Evolutionary conservation across 1,140 invertebrate species (phyloP).

Genomic region (Chironomus tepperi): DNA sequence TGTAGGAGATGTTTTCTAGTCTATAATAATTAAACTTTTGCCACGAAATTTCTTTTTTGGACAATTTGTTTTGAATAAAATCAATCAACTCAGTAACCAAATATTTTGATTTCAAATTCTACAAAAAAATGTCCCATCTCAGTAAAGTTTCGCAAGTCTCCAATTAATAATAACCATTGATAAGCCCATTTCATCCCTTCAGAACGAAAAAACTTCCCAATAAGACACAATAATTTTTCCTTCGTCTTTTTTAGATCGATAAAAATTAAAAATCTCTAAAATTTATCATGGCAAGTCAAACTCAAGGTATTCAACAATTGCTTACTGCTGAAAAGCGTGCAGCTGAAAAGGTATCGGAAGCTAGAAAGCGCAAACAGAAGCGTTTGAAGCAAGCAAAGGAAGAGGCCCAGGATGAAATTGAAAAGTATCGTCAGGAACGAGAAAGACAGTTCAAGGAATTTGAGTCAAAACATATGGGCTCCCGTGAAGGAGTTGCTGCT

Average conservation of each 20-base stretch:
- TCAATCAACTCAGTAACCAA: not conserved
- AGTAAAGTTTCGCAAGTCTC: no score
- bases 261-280: not conserved
- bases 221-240: no score
- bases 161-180: no score
- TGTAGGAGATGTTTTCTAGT: no score
- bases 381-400: constrained; percentile 96
- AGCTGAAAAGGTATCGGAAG: constrained; percentile 93
- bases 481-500: constrained; percentile 73
- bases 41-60: not conserved
- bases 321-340: constrained; percentile 92
- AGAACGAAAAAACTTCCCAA: no score
- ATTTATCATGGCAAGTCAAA: constrained; percentile 84
- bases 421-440: constrained; percentile 84
- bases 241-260: no score
- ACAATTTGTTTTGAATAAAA: not conserved
- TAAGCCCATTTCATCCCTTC: no score
- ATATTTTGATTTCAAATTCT: not conserved
- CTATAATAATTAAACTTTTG: no score
- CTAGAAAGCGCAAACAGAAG: constrained; percentile 90
- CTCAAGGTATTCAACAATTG: constrained; percentile 93
- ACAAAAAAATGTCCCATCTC: no score
- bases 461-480: constrained; percentile 85
- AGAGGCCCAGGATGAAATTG: constrained; percentile 94
- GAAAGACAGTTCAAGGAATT: constrained; percentile 85